Base-by-base conservation (phyloP, 2,113 vertebrate species). In the Hassar affinis region DNA sequence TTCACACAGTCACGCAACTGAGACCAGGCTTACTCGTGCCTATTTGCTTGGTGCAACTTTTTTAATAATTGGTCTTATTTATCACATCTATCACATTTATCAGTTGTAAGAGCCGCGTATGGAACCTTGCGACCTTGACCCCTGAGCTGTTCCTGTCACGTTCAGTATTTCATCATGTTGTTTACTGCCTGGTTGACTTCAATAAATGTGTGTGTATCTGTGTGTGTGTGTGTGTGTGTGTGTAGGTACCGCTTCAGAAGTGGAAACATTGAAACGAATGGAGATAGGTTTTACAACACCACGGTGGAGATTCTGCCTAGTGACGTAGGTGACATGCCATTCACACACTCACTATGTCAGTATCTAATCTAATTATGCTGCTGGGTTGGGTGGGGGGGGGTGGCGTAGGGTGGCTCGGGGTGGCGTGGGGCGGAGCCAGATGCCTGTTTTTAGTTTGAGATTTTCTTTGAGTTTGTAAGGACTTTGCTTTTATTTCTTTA, bases 231-330 rank as follows among this genome's bases (percentile, higher is more conserved):
- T 52, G 12, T 80, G 18, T 80, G 1, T 47, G 2, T 52, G 47
- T 85, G 27, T 69, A 96, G 96, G 80, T 97, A 94, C 87, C 68
- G 91, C n/a, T 96, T 96, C 85, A 93, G 85, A 85, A 96, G 94
- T 91, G 96, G 96, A 88, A 96, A 94, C 68, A 45, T 90, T 1
- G 93, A 96, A 61, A 92, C 92, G 6, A 93, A 91, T 47, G 88
- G 87, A 76, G 96, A 97, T 86, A 89, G 91, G 87, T 92, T 97
- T 30, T 89, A 92, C 85, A 95, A 97, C 88, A 94, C 95, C 20
- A 96, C 94, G 0, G 95, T 97, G 85, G 94, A 96, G 83, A 94
- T 94, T 33, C 88, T 95, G 71, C 93, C 94, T 79, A 89, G 84
- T 86, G 82, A 91, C 49, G 96, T 97, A 92, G 94, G 96, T 95